Percentiles rank a stretch among this genome's conserved stretches.
phyloP scores from a whole-genome alignment of 2,797 vertebrate species.

The Tauraco hartlaubi region DNA sequence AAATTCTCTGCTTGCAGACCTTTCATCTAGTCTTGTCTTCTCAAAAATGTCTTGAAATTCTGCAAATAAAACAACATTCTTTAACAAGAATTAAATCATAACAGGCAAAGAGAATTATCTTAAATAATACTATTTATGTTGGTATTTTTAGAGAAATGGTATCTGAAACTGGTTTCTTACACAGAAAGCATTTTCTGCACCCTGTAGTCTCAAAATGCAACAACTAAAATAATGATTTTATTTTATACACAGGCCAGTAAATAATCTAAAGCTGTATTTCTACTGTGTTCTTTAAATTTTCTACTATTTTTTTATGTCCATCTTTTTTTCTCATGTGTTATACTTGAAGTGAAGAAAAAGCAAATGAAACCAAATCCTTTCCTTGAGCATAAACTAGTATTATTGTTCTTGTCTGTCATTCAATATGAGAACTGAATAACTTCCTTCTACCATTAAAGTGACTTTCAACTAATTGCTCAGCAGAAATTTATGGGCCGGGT shows the following conservation, averaged over 20 bases:
- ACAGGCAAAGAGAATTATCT: not conserved
- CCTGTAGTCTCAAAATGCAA: not conserved
- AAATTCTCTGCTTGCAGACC: not conserved
- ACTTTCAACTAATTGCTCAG: not conserved
- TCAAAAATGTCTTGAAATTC: not conserved
- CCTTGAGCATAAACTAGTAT: not conserved
- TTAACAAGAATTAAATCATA: not conserved
- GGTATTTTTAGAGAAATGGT: not conserved
- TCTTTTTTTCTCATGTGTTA: not conserved
- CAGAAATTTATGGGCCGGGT: not conserved
- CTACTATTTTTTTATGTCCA: not conserved
- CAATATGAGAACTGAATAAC: not conserved
- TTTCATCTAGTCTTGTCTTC: not conserved
- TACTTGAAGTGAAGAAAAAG: not conserved
- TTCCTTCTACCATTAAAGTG: not conserved
- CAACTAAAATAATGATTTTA: not conserved
- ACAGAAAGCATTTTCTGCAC: not conserved
- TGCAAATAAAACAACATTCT: not conserved
- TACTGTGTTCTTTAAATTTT: not conserved
- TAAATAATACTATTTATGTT: not conserved
- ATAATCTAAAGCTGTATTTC: not conserved
- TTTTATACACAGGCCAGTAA: not conserved
- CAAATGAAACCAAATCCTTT: not conserved
- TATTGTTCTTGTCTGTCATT: not conserved
- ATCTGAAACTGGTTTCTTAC: not conserved